phyloP scores from a whole-genome alignment of 2,113 vertebrate genomes.

The Sinocyclocheilus rhinocerous region DNA sequence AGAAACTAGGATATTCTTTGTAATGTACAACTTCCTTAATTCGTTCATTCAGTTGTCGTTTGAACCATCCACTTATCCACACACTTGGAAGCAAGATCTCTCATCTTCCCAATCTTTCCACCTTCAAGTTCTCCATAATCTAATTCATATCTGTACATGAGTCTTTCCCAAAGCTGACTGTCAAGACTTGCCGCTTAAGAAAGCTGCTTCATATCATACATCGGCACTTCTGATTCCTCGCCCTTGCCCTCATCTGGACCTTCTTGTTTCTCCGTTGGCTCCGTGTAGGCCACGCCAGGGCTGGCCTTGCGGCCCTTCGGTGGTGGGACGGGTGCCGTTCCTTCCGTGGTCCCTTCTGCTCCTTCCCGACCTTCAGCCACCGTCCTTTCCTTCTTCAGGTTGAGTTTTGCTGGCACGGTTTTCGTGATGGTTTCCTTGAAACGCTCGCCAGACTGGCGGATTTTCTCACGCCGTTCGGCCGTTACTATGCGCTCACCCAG shows the following conservation, averaged over 20 bases:
- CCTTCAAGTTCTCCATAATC: conserved; percentile 23
- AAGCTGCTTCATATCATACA: conserved; percentile 89
- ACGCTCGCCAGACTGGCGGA: conserved; percentile 85
- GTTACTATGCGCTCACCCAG: conserved; percentile 92
- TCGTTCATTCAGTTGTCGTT: conserved; percentile 23
- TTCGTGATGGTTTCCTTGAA: conserved; percentile 90
- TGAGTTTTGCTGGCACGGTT: conserved; percentile 86
- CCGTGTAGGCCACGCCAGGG: conserved; percentile 75
- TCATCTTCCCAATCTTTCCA: conserved; percentile 33
- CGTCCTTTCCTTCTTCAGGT: conserved; percentile 82
- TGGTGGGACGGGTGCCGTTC: conserved; percentile 75
- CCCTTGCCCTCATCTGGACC: conserved; percentile 74
- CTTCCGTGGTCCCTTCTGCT: conserved; percentile 75
- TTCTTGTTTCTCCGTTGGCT: conserved; percentile 76
- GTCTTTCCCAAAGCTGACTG: conserved; percentile 28
- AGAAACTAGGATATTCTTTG: not conserved
- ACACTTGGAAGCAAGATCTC: conserved; percentile 10
- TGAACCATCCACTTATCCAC: conserved; percentile 4
- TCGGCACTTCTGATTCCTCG: conserved; percentile 78
- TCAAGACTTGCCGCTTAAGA: conserved; percentile 65
- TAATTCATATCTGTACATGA: not conserved
- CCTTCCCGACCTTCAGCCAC: conserved; percentile 84
- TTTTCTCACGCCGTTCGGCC: conserved; percentile 89
- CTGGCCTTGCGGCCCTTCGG: conserved; percentile 75
- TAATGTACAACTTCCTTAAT: conserved; percentile 37